A percentile compares a stretch with the other conserved stretches of the same genome.
Evolutionary conservation across 2,888 invertebrate species (phyloP).

Genomic region (Archaeoteleia sp.): DNA sequence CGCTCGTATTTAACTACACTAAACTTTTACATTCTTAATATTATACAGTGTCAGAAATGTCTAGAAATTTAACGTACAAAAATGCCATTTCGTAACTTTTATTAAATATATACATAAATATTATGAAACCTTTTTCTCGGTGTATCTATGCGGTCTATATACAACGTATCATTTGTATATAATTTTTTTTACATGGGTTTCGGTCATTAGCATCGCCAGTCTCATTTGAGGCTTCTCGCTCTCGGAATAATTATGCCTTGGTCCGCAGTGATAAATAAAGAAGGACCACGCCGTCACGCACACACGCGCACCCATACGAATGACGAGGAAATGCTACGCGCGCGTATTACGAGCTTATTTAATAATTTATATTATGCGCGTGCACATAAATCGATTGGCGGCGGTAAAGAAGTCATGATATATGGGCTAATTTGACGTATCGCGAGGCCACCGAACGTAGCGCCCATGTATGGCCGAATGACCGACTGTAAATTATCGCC

Average conservation of each 20-base stretch:
- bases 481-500: constrained; percentile 74
- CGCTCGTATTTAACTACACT: no score
- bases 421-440: constrained; percentile 74
- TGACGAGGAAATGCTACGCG: constrained; percentile 38
- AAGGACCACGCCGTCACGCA: constrained; percentile 40
- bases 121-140: no score
- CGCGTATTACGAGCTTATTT: constrained; percentile 64
- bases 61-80: no score
- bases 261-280: constrained; percentile 51
- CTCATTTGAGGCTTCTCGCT: constrained; percentile 46
- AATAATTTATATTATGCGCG: constrained; percentile 74
- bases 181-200: no score
- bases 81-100: no score
- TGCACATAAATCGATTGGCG: constrained; percentile 71
- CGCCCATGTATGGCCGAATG: constrained; percentile 72
- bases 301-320: constrained; percentile 14
- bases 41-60: no score
- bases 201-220: constrained; percentile 50
- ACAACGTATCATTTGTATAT: no score
- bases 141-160: no score
- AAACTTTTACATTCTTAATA: no score
- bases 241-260: constrained; percentile 51
- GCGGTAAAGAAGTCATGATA: constrained; percentile 72
- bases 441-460: constrained; percentile 68
- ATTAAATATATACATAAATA: no score